Base-by-base conservation (phyloP, 2,888 invertebrate species). In the Cataglyphis cursor region DNA sequence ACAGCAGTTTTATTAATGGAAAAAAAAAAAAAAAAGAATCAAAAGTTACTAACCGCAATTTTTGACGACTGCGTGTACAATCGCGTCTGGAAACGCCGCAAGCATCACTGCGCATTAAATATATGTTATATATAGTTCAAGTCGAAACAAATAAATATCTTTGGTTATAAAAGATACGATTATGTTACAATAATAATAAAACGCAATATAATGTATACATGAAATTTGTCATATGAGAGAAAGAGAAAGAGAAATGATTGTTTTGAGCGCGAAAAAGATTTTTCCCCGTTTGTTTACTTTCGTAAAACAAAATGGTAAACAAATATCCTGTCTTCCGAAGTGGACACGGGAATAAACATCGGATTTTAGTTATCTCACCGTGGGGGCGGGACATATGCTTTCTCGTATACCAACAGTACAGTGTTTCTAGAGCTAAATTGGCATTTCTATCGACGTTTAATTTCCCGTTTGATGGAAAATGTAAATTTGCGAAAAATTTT, bases 401-500 rank as follows among this genome's bases (percentile, higher is more conserved):
- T 75, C 57, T 75, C 64, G 48, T 51, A 57, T 57, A 66, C 61
- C 31, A 24, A 18, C 24, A 38, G 8, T 9, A 31, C 41, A 68
- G 61, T 86, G 51, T 83, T 84, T 75, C 85, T 68, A 72, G 48
- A 82, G 70, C 80, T 76, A 82, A 86, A 90, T 90, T 87, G 87
- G 85, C 85, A 76, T 83, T 82, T 80, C 86, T 78, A 85, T 88
- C 90, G 90, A 90, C 90, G 65, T 90, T 90, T 90, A 90, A 90
- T 90, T 90, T 90, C 89, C 90, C 90, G 85, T 80, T 62, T 48
- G 83, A 8, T 68, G 86, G 51, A 48, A 80, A 87, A 85, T 84
- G 89, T 90, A 90, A 87, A 90, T 90, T 89, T 61, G 64, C 61
- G 38, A 64, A 78, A 83, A 73, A 81, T 73, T 72, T 75, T 64